Conservation (phyloP, 2,888 invertebrate genomes). For the Diogma glabrata region DNA sequence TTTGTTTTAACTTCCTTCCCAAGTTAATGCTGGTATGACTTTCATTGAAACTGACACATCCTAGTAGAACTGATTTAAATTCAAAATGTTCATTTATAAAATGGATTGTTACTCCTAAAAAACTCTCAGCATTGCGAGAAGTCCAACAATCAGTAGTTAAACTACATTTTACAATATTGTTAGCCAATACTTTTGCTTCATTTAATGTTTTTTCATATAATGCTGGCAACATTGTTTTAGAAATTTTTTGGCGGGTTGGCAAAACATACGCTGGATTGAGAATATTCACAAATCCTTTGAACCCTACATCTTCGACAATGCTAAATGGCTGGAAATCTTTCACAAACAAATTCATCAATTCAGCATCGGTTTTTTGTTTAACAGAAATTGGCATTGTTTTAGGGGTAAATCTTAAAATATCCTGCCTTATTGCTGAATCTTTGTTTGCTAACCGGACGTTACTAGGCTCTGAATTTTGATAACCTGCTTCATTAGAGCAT, state of each 20-base stretch:
- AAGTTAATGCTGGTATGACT: conserved; percentile 23
- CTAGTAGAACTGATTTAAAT: conserved; percentile 21
- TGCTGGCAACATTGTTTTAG: conserved; percentile 1
- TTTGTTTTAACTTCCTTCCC: conserved; percentile 19
- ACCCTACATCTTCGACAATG: conserved; percentile 20
- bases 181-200: conserved; percentile 19
- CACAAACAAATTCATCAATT: conserved; percentile 21
- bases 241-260: conserved; percentile 16
- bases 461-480: not conserved
- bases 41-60: conserved; percentile 18
- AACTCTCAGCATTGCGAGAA: conserved; percentile 23
- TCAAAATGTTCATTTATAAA: conserved; percentile 22
- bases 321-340: conserved; percentile 19
- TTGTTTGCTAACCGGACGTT: not conserved
- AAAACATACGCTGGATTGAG: conserved; percentile 19
- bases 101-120: conserved; percentile 22
- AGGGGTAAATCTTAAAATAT: not conserved
- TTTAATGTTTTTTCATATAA: conserved; percentile 2
- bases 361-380: conserved; percentile 4
- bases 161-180: conserved; percentile 17
- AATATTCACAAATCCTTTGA: conserved; percentile 17
- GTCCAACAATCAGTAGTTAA: conserved; percentile 27
- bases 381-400: not conserved
- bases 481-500: not conserved
- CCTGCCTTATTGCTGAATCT: not conserved